Evolutionary conservation across 1,140 invertebrate genomes (phyloP).

Genomic region (Nasonia vitripennis): DNA sequence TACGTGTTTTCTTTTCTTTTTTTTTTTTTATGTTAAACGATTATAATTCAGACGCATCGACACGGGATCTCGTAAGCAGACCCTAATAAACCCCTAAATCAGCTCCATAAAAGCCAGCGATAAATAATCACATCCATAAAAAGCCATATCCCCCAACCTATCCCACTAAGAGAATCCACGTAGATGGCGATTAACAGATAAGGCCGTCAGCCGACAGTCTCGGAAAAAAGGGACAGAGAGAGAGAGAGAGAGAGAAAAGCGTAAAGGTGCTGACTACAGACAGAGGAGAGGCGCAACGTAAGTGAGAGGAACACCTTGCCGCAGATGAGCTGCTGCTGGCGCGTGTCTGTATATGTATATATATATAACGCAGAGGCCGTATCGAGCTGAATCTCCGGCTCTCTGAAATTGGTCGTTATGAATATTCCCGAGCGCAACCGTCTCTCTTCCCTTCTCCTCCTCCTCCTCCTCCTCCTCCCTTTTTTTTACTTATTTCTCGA

Average conservation of each 20-base stretch:
- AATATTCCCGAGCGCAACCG: not conserved
- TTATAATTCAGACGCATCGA: too few relatives aligned
- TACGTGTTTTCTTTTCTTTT: too few relatives aligned
- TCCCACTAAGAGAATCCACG: not conserved
- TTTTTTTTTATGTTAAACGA: too few relatives aligned
- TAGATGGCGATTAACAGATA: not conserved
- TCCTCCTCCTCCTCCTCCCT: not conserved
- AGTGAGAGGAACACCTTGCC: slow-evolving; percentile 35
- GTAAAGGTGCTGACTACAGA: not conserved
- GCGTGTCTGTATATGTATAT: not conserved
- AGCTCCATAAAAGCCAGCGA: too few relatives aligned
- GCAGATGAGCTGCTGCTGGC: slow-evolving; percentile 15
- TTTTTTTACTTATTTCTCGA: not conserved
- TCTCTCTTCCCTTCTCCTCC: not conserved
- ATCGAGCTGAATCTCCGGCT: not conserved
- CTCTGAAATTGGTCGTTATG: slow-evolving; percentile 15
- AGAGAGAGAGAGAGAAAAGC: not conserved
- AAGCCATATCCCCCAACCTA: not conserved
- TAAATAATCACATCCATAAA: slow-evolving; percentile 3
- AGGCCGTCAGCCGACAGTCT: not conserved
- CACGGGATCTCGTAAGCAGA: too few relatives aligned
- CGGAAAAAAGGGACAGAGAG: not conserved
- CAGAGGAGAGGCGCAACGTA: not conserved
- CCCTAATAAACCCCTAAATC: not conserved
- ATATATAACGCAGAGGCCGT: too few relatives aligned